Evolutionary conservation across 2,797 vertebrate genomes (phyloP).

Genomic region (Limnodromus scolopaceus): DNA sequence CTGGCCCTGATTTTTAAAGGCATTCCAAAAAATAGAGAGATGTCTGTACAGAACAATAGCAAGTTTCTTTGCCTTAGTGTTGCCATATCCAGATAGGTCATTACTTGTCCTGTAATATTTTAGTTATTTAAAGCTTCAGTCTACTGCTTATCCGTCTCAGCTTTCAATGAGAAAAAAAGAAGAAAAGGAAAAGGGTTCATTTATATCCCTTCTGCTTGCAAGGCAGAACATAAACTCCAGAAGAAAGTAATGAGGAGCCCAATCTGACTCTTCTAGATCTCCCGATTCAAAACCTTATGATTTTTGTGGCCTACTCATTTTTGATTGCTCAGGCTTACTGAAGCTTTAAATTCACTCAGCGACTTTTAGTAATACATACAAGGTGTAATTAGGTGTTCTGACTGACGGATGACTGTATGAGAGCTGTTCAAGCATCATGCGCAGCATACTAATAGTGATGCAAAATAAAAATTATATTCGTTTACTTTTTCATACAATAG

Average conservation of each 20-base stretch:
- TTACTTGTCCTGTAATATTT: background rate
- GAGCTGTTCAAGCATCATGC: background rate
- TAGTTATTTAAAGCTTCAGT: background rate
- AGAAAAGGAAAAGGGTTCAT: background rate
- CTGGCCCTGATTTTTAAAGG: background rate
- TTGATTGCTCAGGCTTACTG: background rate
- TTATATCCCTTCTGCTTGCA: background rate
- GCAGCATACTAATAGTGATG: background rate
- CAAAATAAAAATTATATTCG: background rate
- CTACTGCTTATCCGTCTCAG: background rate
- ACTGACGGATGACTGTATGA: rapidly evolving
- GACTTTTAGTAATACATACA: background rate
- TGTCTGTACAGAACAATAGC: background rate
- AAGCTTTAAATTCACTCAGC: background rate
- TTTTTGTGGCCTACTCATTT: background rate
- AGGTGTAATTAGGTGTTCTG: background rate
- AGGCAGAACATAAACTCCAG: background rate
- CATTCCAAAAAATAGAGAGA: background rate
- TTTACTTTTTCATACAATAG: background rate
- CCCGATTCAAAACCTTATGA: background rate
- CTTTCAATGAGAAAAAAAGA: background rate
- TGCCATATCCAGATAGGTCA: background rate
- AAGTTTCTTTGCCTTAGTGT: background rate
- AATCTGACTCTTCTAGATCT: background rate
- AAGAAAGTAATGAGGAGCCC: background rate